Conservation (phyloP, 1,140 invertebrate genomes). For the Argopecten irradians region DNA sequence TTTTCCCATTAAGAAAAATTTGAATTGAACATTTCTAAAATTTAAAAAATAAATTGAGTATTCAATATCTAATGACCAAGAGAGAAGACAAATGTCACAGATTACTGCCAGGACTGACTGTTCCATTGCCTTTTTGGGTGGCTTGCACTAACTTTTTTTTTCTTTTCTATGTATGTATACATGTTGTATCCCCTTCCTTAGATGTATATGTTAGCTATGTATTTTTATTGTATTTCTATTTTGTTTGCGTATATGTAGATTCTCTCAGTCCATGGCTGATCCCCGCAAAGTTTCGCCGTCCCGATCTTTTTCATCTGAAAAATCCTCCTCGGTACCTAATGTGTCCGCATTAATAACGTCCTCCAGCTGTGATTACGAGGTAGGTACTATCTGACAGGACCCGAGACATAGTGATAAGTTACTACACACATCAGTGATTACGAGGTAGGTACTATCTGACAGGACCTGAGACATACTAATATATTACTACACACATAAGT, state of each 20-base stretch:
- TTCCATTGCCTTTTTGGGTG: neutral
- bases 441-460: no score
- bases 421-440: neutral
- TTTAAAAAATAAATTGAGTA: no score
- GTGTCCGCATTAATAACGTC: neutral
- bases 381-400: neutral
- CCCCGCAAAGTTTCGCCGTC: constrained; percentile 13
- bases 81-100: neutral
- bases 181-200: constrained; percentile 7
- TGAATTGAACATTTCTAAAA: no score
- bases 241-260: constrained; percentile 17
- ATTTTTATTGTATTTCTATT: constrained; percentile 24
- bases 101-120: neutral
- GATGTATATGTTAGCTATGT: constrained; percentile 11
- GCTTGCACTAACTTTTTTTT: constrained; percentile 21
- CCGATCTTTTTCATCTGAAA: constrained; percentile 17
- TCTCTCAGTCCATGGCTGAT: constrained; percentile 20
- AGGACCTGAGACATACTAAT: no score
- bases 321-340: constrained; percentile 21
- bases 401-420: neutral
- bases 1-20: no score
- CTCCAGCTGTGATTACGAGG: neutral
- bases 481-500: no score
- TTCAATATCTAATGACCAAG: no score
- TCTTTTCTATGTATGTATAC: neutral